Base-by-base conservation (phyloP, 2,113 vertebrate species). In the Macheiramphus alcinus region DNA sequence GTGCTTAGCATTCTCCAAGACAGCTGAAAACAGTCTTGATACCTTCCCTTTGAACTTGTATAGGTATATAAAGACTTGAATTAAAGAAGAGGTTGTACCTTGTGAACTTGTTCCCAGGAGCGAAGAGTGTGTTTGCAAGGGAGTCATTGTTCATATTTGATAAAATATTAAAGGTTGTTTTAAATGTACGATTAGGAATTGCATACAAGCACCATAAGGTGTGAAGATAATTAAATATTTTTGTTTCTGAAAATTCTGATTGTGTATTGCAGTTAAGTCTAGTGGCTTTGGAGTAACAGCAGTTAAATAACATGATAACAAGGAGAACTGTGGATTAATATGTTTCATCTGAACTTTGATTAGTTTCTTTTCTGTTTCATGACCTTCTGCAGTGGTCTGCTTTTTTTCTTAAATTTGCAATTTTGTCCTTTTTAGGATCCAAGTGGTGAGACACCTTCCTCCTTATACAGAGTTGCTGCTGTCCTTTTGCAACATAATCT, bases 381-480 rank as follows among this genome's bases (percentile, higher is more conserved):
- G 70, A 34, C 8, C 19, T 79, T 58, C 27, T 75, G 29, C 36
- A 80, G 19, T 66, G 27, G 15, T 94, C 71, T 90, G 48, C 23
- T 47, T 45, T 63, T 47, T 92, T 86, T 55, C 34, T 61, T 68
- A 72, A 93, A 94, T 63, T 72, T 84, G 25, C 31, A 29, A 65
- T 68, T 32, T 95, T 95, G 62, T 86, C 34, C 67, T 42, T 97
- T 63, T 93, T 84, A 99, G 99, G 99, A 99, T 97, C 99, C 99
- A 40, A 99, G 98, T 94, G 99, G 99, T 94, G 99, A 99, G 98
- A 99, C 99, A 2, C 99, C 99, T 23, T 99, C 98, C 52, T 99
- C 99, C 90, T 98, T 99, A 89, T 99, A 99, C 97, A 99, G 99
- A 97, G 99, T 99, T 83, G 99, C 99, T 96, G 99, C 99, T 95